phyloP scores from a whole-genome alignment of 2,797 vertebrate species.

The Percopsis omiscomaycus region DNA sequence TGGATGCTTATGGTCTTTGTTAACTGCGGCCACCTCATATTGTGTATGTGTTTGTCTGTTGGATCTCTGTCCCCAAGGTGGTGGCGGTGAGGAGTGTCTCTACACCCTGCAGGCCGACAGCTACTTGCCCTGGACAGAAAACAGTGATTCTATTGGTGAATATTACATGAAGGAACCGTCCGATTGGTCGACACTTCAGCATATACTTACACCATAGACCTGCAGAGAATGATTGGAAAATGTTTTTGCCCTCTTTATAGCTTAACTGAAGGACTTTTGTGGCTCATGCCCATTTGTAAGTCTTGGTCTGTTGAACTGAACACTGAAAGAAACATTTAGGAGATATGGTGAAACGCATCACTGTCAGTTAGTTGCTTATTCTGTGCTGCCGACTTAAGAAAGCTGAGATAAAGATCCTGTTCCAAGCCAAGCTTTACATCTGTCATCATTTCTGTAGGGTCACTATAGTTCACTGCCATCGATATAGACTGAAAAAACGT shows the following conservation, averaged over 20 bases:
- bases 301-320: constrained; percentile 27
- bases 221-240: not conserved
- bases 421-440: constrained; percentile 69
- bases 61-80: constrained; percentile 41
- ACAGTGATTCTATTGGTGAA: constrained; percentile 50
- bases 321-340: constrained; percentile 24
- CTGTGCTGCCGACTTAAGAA: constrained; percentile 38
- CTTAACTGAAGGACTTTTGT: constrained; percentile 9
- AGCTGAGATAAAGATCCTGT: constrained; percentile 59
- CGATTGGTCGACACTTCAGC: constrained; percentile 62
- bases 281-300: constrained; percentile 9
- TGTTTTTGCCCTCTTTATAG: not conserved
- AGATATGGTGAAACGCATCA: constrained; percentile 17
- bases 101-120: constrained; percentile 51
- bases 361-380: constrained; percentile 32
- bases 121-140: constrained; percentile 19
- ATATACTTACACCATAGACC: constrained; percentile 41
- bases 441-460: constrained; percentile 44
- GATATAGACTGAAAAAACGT: constrained; percentile 42
- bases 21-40: not conserved
- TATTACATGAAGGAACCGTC: constrained; percentile 61
- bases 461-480: constrained; percentile 39
- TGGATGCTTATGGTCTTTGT: not conserved
- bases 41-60: not conserved
- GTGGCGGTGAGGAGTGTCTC: constrained; percentile 49